Conservation (phyloP, 92 coral and sea anemone genomes). For the Palythoa caribaeorum region DNA sequence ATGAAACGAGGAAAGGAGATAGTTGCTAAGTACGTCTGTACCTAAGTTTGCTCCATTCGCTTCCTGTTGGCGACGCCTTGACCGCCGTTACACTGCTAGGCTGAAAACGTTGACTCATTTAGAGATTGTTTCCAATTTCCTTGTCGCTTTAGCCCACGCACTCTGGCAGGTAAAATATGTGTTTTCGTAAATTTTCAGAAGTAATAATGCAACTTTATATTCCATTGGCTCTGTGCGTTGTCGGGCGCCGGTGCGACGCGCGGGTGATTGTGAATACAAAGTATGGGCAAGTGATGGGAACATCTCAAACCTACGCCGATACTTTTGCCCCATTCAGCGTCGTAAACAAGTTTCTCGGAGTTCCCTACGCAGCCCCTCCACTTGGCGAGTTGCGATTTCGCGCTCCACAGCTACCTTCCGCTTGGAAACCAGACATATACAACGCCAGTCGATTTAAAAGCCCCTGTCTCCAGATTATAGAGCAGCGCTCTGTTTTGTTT, state of each 20-base stretch:
- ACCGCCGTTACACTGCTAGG: not conserved
- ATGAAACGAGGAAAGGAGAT: not conserved
- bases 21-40: no score
- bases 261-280: conserved; percentile 54
- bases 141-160: conserved; percentile 35
- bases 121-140: conserved; percentile 33
- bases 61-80: conserved; percentile 33
- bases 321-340: conserved; percentile 57
- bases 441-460: conserved; percentile 77
- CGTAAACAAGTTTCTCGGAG: conserved; percentile 82
- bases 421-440: conserved; percentile 71
- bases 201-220: not conserved
- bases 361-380: conserved; percentile 88
- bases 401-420: conserved; percentile 59
- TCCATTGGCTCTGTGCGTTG: not conserved
- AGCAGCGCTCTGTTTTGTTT: conserved; percentile 44
- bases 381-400: conserved; percentile 73
- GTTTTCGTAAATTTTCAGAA: not conserved
- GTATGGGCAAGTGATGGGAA: conserved; percentile 74
- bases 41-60: not conserved
- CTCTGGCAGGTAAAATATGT: conserved; percentile 18
- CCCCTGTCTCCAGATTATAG: conserved; percentile 68
- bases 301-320: conserved; percentile 56
- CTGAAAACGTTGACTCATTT: conserved; percentile 4
- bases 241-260: not conserved